phyloP scores from a whole-genome alignment of 2,797 vertebrate species.

The Limnodromus scolopaceus region DNA sequence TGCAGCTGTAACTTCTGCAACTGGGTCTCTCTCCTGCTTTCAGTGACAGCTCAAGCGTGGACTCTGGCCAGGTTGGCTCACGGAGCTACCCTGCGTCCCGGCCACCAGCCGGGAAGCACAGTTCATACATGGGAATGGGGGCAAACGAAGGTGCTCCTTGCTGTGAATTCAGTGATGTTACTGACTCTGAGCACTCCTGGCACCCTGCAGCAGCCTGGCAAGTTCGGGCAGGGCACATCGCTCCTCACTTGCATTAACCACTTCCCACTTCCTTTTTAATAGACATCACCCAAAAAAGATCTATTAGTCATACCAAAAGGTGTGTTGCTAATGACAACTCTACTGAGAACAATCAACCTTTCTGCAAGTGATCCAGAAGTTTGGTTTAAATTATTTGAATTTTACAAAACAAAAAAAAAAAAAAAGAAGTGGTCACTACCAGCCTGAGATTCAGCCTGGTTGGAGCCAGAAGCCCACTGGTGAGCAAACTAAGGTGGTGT shows the following conservation, averaged over 20 bases:
- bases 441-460: neutral
- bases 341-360: neutral
- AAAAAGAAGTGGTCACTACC: neutral
- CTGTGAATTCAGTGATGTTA: neutral
- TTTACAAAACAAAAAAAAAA: neutral
- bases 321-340: neutral
- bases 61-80: neutral
- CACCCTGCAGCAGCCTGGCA: neutral
- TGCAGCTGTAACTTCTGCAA: neutral
- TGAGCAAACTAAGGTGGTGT: neutral
- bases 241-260: neutral
- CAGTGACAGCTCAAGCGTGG: accelerated
- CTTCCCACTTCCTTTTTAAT: neutral
- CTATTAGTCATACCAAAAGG: neutral
- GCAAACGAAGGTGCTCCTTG: neutral
- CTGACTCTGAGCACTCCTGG: neutral
- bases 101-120: neutral
- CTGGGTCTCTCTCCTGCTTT: neutral
- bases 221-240: accelerated
- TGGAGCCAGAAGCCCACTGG: neutral
- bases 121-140: accelerated
- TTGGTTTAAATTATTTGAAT: neutral
- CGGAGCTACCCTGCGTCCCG: neutral
- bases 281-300: neutral
- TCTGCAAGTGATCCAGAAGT: neutral